A percentile compares a stretch with the other conserved stretches of the same genome.
Conservation (phyloP, 2,113 vertebrate genomes). For the Typhlomys cinereus region DNA sequence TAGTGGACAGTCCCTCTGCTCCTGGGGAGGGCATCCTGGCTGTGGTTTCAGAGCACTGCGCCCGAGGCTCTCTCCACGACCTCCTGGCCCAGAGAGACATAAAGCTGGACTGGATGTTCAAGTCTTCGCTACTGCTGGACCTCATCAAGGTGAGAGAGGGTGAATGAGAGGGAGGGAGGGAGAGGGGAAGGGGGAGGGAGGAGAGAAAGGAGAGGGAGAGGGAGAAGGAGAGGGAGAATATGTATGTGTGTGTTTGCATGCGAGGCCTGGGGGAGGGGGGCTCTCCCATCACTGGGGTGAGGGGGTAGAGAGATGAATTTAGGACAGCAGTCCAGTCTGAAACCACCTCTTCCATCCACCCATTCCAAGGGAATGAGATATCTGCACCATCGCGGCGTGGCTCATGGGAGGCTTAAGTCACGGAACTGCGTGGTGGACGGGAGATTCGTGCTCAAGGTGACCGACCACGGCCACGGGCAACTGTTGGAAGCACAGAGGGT, state of each 20-base stretch:
- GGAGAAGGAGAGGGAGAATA: background rate
- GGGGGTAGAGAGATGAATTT: background rate
- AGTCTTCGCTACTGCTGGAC: conserved; percentile 94
- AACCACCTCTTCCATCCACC: background rate
- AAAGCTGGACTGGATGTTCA: conserved; percentile 99
- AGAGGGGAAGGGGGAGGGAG: accelerated
- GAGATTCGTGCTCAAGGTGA: conserved; percentile 95
- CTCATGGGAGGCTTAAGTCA: conserved; percentile 94
- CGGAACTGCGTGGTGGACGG: conserved; percentile 96
- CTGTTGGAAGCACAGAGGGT: conserved; percentile 87
- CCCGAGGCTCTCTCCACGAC: conserved; percentile 93
- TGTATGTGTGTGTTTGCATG: background rate
- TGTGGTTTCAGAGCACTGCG: conserved; percentile 93
- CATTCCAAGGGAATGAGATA: conserved; percentile 90
- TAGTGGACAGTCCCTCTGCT: background rate
- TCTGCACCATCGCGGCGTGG: conserved; percentile 89
- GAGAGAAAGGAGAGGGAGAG: too few species aligned
- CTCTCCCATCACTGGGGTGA: background rate
- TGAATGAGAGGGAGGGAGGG: conserved; percentile 76
- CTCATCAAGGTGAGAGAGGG: conserved; percentile 89
- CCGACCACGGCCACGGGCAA: conserved; percentile 92
- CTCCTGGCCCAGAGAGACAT: conserved; percentile 92
- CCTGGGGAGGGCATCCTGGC: conserved; percentile 86
- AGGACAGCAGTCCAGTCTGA: background rate
- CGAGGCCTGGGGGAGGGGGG: conserved; percentile 74